These are phyloP conservation scores for Steinernema scapterisci DNA, from an alignment of 2,888 invertebrate species.

Conservation along the genomic window DNA sequence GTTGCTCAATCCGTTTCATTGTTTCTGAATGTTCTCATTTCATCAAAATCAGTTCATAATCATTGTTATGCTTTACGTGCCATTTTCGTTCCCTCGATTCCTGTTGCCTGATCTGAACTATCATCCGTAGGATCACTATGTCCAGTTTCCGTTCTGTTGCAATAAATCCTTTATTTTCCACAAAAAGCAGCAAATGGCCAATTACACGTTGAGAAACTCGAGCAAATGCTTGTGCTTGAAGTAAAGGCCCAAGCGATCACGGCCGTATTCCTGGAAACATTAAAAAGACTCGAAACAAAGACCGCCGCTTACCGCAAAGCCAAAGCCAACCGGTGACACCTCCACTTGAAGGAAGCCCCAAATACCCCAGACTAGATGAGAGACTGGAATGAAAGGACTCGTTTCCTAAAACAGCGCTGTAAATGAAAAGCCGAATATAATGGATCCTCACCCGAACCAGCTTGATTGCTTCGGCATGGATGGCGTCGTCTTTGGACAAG, in stretches of 20 bases:
- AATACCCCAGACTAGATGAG: constrained; percentile 90
- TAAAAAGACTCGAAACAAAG: background rate
- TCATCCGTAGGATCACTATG: background rate
- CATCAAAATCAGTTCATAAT: constrained; percentile 9
- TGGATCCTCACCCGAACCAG: background rate
- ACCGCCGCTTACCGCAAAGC: constrained; percentile 53
- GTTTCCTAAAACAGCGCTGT: constrained; percentile 75
- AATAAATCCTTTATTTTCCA: background rate
- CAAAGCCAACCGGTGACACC: constrained; percentile 66
- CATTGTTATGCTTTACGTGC: constrained; percentile 21
- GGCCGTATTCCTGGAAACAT: constrained; percentile 56
- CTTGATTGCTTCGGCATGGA: constrained; percentile 8
- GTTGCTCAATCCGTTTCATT: constrained; percentile 3
- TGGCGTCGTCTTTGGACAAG: background rate
- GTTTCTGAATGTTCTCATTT: background rate
- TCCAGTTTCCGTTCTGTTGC: constrained; percentile 12
- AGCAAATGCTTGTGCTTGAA: constrained; percentile 55
- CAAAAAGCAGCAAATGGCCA: background rate
- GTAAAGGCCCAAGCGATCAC: constrained; percentile 60
- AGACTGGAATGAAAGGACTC: constrained; percentile 81
- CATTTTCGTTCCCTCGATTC: constrained; percentile 1
- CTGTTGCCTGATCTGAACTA: constrained; percentile 7
- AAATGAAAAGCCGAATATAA: too few relatives aligned
- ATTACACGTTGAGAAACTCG: constrained; percentile 31
- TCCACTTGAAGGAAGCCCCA: constrained; percentile 75